Evolutionary conservation across 1,140 invertebrate species (phyloP), one percentile per base, ranked within the genome.

Genomic region (Lepidurus arcticus): DNA sequence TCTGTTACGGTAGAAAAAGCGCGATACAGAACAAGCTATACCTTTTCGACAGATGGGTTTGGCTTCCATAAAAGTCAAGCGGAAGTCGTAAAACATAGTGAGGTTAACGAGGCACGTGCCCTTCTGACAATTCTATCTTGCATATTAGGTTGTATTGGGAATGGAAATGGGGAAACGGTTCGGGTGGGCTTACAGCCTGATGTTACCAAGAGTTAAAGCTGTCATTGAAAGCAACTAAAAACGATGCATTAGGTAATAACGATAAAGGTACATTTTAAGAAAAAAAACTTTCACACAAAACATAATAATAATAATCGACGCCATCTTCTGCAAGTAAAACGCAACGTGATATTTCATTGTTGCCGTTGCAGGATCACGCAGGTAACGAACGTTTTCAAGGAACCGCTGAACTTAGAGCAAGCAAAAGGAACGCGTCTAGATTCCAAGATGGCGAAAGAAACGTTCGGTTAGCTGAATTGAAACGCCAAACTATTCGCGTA

Each of bases 11-110:
- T 65, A 65, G 53, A 65, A 13, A 65, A 21, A 65, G 53, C 53
- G 53, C 53, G 53, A 65, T 65, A 21, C 53, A 65, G 53, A 65
- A 21, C 53, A 65, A 21, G 53, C 53, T 21, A 9, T 65, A 65
- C 53, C 53, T 65, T 65, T 13, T 65, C 53, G 53, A 65, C 53
- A 65, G 53, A 65, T 65, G 53, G 53, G 53, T 65, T 65, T 65
- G 53, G 53, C 53, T 65, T 65, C 53, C 53, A 65, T 65, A 65
- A 65, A 65, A 65, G 53, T 65, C 53, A 65, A 65, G 53, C 53
- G 53, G 53, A 65, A 65, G 53, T 65, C 53, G 53, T 65, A 65
- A 65, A 47, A 65, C 13, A 65, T 65, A 65, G 53, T 65, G 21
- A 65, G 53, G 53, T 65, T 65, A 65, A 65, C 53, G n/a, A 65